phyloP scores from a whole-genome alignment of 2,797 vertebrate genomes.

The Gambusia yucatana region DNA sequence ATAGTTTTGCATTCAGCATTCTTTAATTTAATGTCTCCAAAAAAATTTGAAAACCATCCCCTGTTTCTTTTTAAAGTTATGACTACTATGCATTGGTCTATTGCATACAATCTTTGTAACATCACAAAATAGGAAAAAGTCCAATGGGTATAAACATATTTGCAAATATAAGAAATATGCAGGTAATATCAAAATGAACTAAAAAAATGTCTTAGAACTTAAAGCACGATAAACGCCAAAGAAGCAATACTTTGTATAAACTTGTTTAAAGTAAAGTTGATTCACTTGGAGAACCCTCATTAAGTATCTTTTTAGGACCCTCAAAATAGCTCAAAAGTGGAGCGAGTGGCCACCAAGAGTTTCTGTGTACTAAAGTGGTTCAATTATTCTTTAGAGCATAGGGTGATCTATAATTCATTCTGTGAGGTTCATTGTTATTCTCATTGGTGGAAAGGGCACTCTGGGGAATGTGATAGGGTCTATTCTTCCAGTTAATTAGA shows the following conservation, averaged over 20 bases:
- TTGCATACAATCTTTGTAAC: neutral
- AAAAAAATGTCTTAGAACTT: neutral
- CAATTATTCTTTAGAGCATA: constrained; percentile 58
- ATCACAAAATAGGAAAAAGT: neutral
- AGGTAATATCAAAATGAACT: neutral
- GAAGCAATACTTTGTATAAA: constrained; percentile 9
- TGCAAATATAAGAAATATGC: neutral
- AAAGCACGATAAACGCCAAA: neutral
- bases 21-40: neutral
- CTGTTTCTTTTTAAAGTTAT: neutral
- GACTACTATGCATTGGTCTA: neutral
- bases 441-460: constrained; percentile 62
- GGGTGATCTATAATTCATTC: constrained; percentile 74
- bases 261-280: constrained; percentile 36
- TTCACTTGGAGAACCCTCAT: constrained; percentile 53
- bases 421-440: constrained; percentile 72
- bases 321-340: constrained; percentile 51
- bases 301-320: constrained; percentile 52
- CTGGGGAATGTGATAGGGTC: constrained; percentile 56
- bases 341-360: constrained; percentile 54
- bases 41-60: neutral
- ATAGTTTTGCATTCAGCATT: neutral
- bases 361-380: constrained; percentile 52
- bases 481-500: constrained; percentile 71
- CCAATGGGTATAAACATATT: neutral